Evolutionary conservation across 2,888 invertebrate species (phyloP), one percentile per base, ranked within the genome.

Genomic region (Diarsia rubi): DNA sequence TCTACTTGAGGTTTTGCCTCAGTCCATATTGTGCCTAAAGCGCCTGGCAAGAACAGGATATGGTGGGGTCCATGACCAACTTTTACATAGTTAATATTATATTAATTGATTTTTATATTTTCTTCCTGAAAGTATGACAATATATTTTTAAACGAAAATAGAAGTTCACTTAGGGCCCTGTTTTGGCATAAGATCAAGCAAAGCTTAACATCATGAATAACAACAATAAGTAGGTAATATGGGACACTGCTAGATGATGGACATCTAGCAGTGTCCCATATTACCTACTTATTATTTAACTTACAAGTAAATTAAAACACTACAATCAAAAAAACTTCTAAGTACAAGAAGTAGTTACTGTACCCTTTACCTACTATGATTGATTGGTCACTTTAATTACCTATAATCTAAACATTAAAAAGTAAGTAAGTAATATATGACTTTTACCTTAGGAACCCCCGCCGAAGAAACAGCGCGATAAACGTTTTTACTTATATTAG

Each of bases 1-100:
- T 98, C 97, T 16, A 98, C 95, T 94, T 98, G 98, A 0, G 98
- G 98, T 82, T 97, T 97, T 89, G 98, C 99, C 92, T 99, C 98
- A 0, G 98, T 98, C 97, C 98, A 98, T 69, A 98, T 97, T 0
- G 98, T 97, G 1, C 99, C 98, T 49, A 98, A 91, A 0, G 98
- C 98, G 54, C 99, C 99, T 0, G 99, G 99, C 90, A 98, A 95
- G 77, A 98, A 97, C 6, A 99, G 92, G 0, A 98, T 91, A 83
- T 93, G 97, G 90, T 96, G 97, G 52, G 93, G 93, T 52, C 98
- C 98, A 83, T 91, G 93, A 19, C 98, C 98, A 59, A 97, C 96
- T 92, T 95, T 96, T 44, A 97, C 91, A 91, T 97, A 97, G 83
- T 97, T 97, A 52, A 97, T 94, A 67, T 95, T 90, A 83, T 96